Percentiles rank a stretch among this genome's conserved stretches.
These are phyloP conservation scores for Erpornis zantholeuca DNA, from an alignment of 2,113 vertebrate genomes.

Conservation along the genomic window DNA sequence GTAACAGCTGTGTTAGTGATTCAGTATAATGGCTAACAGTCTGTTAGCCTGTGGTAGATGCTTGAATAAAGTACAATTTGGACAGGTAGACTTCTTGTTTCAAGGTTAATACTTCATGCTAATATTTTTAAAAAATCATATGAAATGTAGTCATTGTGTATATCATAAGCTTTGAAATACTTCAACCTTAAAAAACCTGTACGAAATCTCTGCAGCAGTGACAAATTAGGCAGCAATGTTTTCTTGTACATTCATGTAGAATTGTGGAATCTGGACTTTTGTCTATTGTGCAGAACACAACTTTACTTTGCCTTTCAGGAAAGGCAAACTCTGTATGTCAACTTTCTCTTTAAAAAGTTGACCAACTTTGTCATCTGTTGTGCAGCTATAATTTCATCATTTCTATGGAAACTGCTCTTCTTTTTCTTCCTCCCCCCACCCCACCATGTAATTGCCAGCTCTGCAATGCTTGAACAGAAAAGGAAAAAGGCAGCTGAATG, in stretches of 20 bases:
- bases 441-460: not conserved
- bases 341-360: not conserved
- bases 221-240: not conserved
- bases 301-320: not conserved
- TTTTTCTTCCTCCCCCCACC: not conserved
- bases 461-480: not conserved
- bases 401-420: not conserved
- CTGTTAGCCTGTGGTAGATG: not conserved
- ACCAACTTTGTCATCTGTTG: not conserved
- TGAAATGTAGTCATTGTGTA: not conserved
- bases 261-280: not conserved
- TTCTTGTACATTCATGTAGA: not conserved
- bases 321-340: not conserved
- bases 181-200: not conserved
- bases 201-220: not conserved
- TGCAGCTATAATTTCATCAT: not conserved
- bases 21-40: not conserved
- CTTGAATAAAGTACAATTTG: not conserved
- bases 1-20: not conserved
- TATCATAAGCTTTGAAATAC: not conserved
- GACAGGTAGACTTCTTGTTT: not conserved
- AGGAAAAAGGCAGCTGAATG: not conserved
- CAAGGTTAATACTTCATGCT: not conserved
- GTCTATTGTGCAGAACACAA: not conserved
- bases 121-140: not conserved